phyloP scores from a whole-genome alignment of 2,888 invertebrate species.

The Ischnus inquisitorius region DNA sequence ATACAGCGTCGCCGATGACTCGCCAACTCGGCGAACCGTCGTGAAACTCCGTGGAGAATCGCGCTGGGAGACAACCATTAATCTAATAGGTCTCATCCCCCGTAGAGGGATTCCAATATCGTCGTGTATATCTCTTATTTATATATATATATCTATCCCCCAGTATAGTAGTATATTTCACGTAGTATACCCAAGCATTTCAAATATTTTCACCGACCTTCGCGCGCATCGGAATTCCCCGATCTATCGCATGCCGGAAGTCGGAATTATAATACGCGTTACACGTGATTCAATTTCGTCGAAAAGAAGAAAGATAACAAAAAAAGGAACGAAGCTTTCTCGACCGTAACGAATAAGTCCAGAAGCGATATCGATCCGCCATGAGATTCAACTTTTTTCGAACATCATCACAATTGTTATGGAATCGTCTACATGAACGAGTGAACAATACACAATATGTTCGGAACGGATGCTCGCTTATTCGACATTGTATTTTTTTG shows the following conservation, averaged over 20 bases:
- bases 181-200: constrained; percentile 45
- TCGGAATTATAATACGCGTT: constrained; percentile 58
- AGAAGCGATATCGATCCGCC: constrained; percentile 5
- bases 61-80: constrained; percentile 77
- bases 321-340: background rate
- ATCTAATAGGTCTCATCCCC: constrained; percentile 77
- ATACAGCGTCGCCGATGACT: constrained; percentile 29
- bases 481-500: constrained; percentile 32
- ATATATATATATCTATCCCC: background rate
- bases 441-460: constrained; percentile 12
- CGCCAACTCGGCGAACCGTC: constrained; percentile 4
- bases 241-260: constrained; percentile 58
- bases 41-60: constrained; percentile 47
- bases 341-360: background rate
- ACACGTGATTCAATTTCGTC: constrained; percentile 45
- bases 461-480: constrained; percentile 13
- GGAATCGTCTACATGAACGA: background rate
- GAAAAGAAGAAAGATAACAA: background rate
- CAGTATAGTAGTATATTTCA: constrained; percentile 41
- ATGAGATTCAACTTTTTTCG: background rate
- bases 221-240: constrained; percentile 58
- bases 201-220: constrained; percentile 53
- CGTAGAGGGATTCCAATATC: constrained; percentile 80
- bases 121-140: constrained; percentile 54
- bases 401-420: constrained; percentile 4